Evolutionary conservation across 2,113 vertebrate species (phyloP).

Genomic region (Salvelinus sp.): DNA sequence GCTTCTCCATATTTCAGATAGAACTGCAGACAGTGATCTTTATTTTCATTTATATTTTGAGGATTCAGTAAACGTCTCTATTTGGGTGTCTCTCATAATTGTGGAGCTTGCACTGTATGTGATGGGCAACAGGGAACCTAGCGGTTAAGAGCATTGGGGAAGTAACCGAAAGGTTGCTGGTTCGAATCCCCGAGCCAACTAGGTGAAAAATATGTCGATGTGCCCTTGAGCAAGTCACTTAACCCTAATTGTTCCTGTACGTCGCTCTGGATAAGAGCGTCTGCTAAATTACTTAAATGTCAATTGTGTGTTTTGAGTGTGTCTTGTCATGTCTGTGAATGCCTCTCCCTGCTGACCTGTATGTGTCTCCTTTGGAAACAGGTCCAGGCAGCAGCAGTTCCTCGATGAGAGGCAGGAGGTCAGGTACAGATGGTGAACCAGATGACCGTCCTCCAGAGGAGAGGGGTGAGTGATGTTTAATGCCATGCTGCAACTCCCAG

Average conservation of each 20-base stretch:
- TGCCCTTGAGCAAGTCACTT: too few species aligned
- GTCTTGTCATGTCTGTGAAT: background rate
- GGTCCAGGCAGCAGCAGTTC: constrained; percentile 82
- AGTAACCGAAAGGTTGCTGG: too few species aligned
- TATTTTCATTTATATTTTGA: too few species aligned
- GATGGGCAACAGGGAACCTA: too few species aligned
- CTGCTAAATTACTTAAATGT: background rate
- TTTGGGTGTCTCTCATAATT: too few species aligned
- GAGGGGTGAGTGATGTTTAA: constrained; percentile 82
- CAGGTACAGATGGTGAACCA: constrained; percentile 82
- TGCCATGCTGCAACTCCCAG: constrained; percentile 76
- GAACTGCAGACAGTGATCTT: constrained; percentile 69
- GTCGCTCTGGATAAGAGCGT: too few species aligned
- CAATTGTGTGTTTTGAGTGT: background rate
- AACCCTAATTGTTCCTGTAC: too few species aligned
- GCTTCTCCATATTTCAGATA: constrained; percentile 86
- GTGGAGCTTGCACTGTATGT: too few species aligned
- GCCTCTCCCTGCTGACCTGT: constrained; percentile 73
- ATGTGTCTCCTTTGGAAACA: constrained; percentile 71
- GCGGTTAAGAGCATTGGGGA: too few species aligned
- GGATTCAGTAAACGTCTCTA: too few species aligned
- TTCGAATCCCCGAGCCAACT: too few species aligned
- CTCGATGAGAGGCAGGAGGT: constrained; percentile 82
- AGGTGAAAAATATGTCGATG: too few species aligned
- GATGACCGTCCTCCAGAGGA: constrained; percentile 78